Base-by-base conservation (phyloP, 1,140 invertebrate species). In the Aphelinus atriplicis region DNA sequence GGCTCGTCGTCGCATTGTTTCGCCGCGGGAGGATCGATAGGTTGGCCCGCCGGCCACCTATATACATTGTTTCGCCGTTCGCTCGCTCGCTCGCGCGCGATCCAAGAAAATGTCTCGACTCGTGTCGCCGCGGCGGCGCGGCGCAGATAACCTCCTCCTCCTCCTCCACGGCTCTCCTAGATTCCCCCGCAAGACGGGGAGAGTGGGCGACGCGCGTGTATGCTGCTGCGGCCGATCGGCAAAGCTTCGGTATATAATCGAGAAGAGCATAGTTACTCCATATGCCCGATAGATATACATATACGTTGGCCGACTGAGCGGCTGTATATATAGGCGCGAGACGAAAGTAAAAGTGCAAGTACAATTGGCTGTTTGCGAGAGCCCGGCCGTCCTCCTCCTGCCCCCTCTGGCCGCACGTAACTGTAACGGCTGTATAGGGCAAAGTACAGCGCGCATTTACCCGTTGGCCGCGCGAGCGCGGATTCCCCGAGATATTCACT, bases 1-100 rank as follows among this genome's bases (percentile, higher is more conserved):
- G 73, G 73, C 76, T 78, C 79, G 77, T 76, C 75, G 76, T 60
- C 58, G 79, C 82, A 85, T 85, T 85, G 84, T 85, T 82, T 84
- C 82, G 73, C 57, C 7, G 55, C 9, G 46, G 61, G 53, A 71
- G 75, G 81, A 85, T 85, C 83, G 81, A 85, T 85, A 83, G 61
- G 45, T 63, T 57, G 51, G 77, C 68, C 5, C 9, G 51, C 9
- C 47, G 46, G 7, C 58, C 58, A 46, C 48, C n/a, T 51, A 72
- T 77, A 55, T 72, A 75, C 75, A 81, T 82, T 80, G 80, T 82
- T 80, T 80, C 80, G 26, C 26, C 26, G 26, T 26, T 26, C n/a
- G 26, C 3, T 53, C 47, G 1, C 63, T 64, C 58, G 43, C 7
- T 53, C 57, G n/a, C 26, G 26, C 26, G 26, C 26, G 26, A 26